phyloP scores from a whole-genome alignment of 1,140 invertebrate species.

The Bombus ignitus region DNA sequence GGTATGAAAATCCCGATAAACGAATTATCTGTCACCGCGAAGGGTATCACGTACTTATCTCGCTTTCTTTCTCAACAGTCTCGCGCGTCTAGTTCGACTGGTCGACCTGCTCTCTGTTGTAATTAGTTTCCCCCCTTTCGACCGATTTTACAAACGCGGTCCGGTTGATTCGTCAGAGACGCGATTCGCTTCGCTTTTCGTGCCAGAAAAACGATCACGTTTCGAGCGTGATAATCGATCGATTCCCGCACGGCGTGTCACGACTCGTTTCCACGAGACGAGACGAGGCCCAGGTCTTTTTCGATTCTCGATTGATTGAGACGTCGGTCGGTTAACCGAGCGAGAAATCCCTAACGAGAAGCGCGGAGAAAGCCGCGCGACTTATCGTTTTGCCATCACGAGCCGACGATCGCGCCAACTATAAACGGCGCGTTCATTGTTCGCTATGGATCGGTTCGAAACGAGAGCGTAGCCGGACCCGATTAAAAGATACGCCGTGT shows the following conservation, averaged over 20 bases:
- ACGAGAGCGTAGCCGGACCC: background rate
- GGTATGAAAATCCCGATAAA: constrained; percentile 45
- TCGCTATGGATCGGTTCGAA: background rate
- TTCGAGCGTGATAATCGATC: constrained; percentile 46
- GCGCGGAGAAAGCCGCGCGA: constrained; percentile 13
- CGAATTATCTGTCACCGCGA: constrained; percentile 27
- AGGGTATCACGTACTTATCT: constrained; percentile 8
- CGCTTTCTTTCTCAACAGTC: background rate
- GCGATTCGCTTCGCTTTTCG: constrained; percentile 9
- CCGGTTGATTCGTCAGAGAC: background rate
- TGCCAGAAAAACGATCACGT: constrained; percentile 39
- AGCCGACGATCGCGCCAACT: background rate
- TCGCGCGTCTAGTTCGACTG: background rate
- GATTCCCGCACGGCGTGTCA: constrained; percentile 26
- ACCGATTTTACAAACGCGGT: background rate
- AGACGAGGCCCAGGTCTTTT: constrained; percentile 12
- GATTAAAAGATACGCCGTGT: background rate
- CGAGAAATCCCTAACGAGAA: constrained; percentile 59
- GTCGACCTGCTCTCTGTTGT: background rate
- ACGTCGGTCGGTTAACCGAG: constrained; percentile 52
- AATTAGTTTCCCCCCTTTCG: background rate
- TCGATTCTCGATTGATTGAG: constrained; percentile 53
- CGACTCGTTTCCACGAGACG: constrained; percentile 50
- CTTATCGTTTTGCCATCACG: background rate
- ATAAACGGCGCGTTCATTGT: background rate